Evolutionary conservation across 2,797 vertebrate genomes (phyloP), one percentile per base, ranked within the genome.

Genomic region (Hippoglossus hippoglossus): DNA sequence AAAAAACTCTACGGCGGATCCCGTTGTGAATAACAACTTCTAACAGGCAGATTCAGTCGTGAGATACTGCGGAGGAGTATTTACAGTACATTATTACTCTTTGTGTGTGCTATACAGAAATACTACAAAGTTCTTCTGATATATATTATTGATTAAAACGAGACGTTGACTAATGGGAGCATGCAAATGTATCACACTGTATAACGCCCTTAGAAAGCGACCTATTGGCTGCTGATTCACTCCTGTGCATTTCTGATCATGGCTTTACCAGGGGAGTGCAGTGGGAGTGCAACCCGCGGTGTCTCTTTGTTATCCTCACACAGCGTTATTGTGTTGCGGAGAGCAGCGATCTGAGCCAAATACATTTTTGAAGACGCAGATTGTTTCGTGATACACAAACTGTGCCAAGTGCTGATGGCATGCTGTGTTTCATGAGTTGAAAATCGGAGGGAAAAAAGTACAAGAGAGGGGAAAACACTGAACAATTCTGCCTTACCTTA

Each of bases 401-500:
- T 59, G 79, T 77, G 85, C 80, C 79, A 75, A 80, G 64, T 68
- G 80, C 70, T 69, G 88, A 79, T 68, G 77, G 79, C 89, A 50
- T 71, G 80, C 80, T 83, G 81, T 50, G 80, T 81, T 83, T 87
- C 72, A 77, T 70, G 74, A 77, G 71, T 67, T 65, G 79, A 81
- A 77, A 84, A 87, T 87, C 76, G 84, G 77, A 67, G 34, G 44
- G 74, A 46, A 57, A 57, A 82, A 77, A 75, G 71, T 57, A 73
- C 36, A 58, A 69, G 56, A 67, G 69, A 77, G 73, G 67, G 53
- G 22, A 77, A 79, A 71, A 81, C 26, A 73, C 19, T 0, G 78
- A 84, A 77, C 63, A 65, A 78, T 73, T 52, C 66, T 83, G 62
- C 77, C 87, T 91, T 92, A 93, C 92, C 92, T 91, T 89, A 77